phyloP scores from a whole-genome alignment of 2,113 vertebrate species.

The Lamprotornis superbus region DNA sequence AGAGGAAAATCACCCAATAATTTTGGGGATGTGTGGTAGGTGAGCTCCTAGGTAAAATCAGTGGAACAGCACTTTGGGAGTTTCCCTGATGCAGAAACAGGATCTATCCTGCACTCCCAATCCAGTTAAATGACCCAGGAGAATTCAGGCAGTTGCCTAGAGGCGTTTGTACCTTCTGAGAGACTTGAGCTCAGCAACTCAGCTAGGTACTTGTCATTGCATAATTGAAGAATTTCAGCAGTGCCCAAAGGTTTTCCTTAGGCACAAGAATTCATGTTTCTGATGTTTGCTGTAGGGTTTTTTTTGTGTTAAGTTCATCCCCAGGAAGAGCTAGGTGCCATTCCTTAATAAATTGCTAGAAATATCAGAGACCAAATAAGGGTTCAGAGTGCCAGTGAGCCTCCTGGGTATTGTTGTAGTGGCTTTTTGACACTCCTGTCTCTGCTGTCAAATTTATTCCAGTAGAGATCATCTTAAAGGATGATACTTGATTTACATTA shows the following conservation, averaged over 20 bases:
- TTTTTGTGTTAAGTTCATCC: background rate
- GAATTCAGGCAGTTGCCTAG: background rate
- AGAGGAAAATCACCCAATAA: background rate
- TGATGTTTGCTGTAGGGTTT: background rate
- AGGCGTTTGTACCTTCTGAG: background rate
- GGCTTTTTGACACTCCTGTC: conserved; percentile 7
- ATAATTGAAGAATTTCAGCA: background rate
- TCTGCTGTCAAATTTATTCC: conserved; percentile 39
- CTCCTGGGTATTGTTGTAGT: background rate
- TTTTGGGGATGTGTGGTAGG: background rate
- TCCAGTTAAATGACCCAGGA: background rate
- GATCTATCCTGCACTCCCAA: too few species aligned
- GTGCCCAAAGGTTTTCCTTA: background rate
- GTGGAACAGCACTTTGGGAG: background rate
- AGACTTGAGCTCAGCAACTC: background rate
- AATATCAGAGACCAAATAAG: background rate
- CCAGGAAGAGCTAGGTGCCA: background rate
- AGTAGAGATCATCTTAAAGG: background rate
- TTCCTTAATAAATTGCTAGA: background rate
- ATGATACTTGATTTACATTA: conserved; percentile 37
- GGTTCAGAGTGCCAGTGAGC: background rate
- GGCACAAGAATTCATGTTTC: background rate
- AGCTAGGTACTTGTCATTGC: background rate
- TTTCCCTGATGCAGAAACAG: background rate
- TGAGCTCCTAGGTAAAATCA: background rate